These are phyloP conservation scores for Epirrita christyi DNA, from an alignment of 2,888 invertebrate genomes.

Conservation along the genomic window DNA sequence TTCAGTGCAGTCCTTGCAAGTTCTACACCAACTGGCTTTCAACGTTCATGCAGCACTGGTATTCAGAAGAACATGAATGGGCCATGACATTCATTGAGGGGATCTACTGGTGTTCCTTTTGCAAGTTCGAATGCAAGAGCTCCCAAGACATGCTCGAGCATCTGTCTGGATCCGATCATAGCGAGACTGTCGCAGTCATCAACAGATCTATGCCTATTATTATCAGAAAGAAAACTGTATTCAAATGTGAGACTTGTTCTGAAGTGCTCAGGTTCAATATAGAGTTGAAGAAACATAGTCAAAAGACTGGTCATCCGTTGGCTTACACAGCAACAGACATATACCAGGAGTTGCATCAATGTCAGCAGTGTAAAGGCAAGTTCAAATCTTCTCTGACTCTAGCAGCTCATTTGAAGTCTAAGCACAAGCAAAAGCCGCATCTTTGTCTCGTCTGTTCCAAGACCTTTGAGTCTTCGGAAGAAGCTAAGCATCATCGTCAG, in stretches of 20 bases:
- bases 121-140: slow-evolving; percentile 87
- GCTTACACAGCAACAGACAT: slow-evolving; percentile 85
- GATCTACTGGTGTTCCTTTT: slow-evolving; percentile 89
- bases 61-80: slow-evolving; percentile 85
- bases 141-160: slow-evolving; percentile 89
- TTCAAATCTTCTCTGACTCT: slow-evolving; percentile 87
- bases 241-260: slow-evolving; percentile 88
- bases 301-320: slow-evolving; percentile 77
- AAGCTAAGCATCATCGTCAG: slow-evolving; percentile 88
- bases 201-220: slow-evolving; percentile 93
- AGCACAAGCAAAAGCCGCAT: slow-evolving; percentile 85
- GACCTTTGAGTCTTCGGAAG: slow-evolving; percentile 85
- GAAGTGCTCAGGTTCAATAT: slow-evolving; percentile 90
- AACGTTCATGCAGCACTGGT: slow-evolving; percentile 90
- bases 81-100: slow-evolving; percentile 82
- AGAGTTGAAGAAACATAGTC: slow-evolving; percentile 87
- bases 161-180: slow-evolving; percentile 87
- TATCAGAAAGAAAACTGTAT: slow-evolving; percentile 87
- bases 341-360: slow-evolving; percentile 87
- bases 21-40: slow-evolving; percentile 93
- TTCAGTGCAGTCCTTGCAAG: slow-evolving; percentile 93
- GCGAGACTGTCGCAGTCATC: slow-evolving; percentile 89
- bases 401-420: slow-evolving; percentile 87
- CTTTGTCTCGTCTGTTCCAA: slow-evolving; percentile 88
- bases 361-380: slow-evolving; percentile 84